phyloP scores from a whole-genome alignment of 2,113 vertebrate genomes.

The Chauna torquata region DNA sequence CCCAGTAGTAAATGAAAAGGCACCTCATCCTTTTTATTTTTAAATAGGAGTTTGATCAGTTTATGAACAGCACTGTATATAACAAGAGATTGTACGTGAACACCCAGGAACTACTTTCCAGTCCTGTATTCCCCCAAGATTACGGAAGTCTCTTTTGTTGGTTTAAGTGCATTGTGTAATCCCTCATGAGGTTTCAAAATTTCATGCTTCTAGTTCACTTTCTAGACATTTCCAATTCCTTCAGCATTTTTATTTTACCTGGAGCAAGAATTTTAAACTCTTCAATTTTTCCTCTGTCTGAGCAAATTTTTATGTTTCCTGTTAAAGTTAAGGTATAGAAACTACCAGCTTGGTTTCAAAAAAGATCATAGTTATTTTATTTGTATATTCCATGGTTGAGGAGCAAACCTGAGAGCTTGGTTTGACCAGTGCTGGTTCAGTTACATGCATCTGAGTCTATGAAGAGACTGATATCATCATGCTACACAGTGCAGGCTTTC shows the following conservation, averaged over 20 bases:
- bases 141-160: not conserved
- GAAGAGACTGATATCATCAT: not conserved
- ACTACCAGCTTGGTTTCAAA: not conserved
- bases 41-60: not conserved
- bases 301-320: not conserved
- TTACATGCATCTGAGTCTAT: not conserved
- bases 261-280: not conserved
- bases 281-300: not conserved
- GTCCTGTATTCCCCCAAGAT: not conserved
- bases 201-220: not conserved
- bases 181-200: not conserved
- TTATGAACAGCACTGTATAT: not conserved
- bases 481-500: not conserved
- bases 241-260: not conserved
- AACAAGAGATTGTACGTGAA: not conserved
- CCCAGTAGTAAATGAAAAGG: not conserved
- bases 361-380: not conserved
- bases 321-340: not conserved
- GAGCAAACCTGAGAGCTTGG: not conserved
- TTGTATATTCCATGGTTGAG: not conserved
- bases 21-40: not conserved
- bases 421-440: not conserved
- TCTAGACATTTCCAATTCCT: not conserved
- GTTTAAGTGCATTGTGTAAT: not conserved
- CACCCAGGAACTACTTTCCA: not conserved